Conservation (phyloP, 1,140 invertebrate genomes). For the Dendrolimus punctatus region DNA sequence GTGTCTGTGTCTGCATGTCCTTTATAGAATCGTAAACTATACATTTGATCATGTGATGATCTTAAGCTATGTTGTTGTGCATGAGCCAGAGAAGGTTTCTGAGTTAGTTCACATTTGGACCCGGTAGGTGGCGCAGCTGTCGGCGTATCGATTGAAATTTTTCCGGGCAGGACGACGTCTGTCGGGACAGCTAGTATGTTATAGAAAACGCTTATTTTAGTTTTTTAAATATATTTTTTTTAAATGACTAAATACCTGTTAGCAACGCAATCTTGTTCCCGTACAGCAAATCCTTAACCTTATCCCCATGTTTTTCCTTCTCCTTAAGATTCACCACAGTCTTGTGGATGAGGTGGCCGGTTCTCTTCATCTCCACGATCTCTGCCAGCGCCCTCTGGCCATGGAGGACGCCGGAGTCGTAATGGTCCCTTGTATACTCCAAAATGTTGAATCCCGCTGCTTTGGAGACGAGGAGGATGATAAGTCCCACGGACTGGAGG, state of each 20-base stretch:
- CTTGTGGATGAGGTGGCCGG: conserved; percentile 92
- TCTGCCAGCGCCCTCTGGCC: conserved; percentile 86
- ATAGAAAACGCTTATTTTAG: too few relatives aligned
- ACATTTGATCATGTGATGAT: too few relatives aligned
- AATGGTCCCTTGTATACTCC: conserved; percentile 30
- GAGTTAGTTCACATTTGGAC: too few relatives aligned
- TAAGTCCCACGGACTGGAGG: conserved; percentile 89
- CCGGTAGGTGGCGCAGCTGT: too few relatives aligned
- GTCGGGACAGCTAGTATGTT: too few relatives aligned
- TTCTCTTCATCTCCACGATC: conserved; percentile 96
- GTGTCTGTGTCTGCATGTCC: too few relatives aligned
- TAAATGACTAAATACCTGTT: conserved; percentile 72
- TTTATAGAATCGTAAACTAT: too few relatives aligned
- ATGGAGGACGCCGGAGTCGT: conserved; percentile 46
- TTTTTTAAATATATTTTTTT: too few relatives aligned
- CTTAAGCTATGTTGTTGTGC: too few relatives aligned
- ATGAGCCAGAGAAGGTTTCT: too few relatives aligned
- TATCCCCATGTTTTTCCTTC: conserved; percentile 54
- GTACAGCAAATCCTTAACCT: conserved; percentile 70
- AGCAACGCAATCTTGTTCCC: conserved; percentile 93
- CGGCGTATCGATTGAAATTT: too few relatives aligned
- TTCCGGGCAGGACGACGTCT: too few relatives aligned
- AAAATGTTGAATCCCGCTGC: conserved; percentile 68
- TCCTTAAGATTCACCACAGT: conserved; percentile 82
- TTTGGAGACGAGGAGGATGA: conserved; percentile 89